Evolutionary conservation across 2,113 vertebrate genomes (phyloP), one percentile per base, ranked within the genome.

Genomic region (Nansenia antarctica): DNA sequence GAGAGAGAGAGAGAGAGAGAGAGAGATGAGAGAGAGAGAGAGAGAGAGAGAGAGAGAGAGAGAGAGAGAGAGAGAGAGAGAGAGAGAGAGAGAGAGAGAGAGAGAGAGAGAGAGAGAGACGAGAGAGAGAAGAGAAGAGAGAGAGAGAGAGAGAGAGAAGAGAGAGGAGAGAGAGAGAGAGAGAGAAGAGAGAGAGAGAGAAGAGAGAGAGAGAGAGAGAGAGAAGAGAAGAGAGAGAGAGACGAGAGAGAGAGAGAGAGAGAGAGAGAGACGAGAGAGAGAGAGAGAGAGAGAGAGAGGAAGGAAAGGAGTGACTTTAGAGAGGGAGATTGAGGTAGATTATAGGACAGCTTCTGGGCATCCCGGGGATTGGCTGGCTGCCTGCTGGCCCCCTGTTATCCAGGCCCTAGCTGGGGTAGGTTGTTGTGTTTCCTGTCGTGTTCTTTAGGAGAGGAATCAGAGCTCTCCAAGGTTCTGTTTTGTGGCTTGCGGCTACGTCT

Each of bases 91-190:
- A n/a, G n/a, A n/a, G n/a, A n/a, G n/a, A n/a, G n/a, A n/a, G n/a
- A n/a, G n/a, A n/a, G n/a, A n/a, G n/a, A n/a, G n/a, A n/a, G n/a
- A n/a, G n/a, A n/a, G n/a, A n/a, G n/a, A n/a, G n/a, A n/a, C n/a
- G n/a, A n/a, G 62, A 70, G 57, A 31, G 70, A 20, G 75, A 57
- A n/a, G n/a, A n/a, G n/a, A 29, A n/a, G 65, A 37, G 69, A 85
- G 79, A 76, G 62, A 53, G 53, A 65, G 9, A 79, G 54, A 30
- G 5, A 5, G 45, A n/a, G 5, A n/a, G 37, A 42, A 15, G 37
- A 14, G 11, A 1, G 45, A 20, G 18, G 45, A n/a, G 9, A 60
- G 54, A 45, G 49, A 1, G 12, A 47, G 57, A 0, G 18, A 2
- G 29, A 60, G 34, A 32, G 35, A 53, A 68, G 3, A 34, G 55